phyloP scores from a whole-genome alignment of 2,888 invertebrate species.

The Acrobasis suavella region DNA sequence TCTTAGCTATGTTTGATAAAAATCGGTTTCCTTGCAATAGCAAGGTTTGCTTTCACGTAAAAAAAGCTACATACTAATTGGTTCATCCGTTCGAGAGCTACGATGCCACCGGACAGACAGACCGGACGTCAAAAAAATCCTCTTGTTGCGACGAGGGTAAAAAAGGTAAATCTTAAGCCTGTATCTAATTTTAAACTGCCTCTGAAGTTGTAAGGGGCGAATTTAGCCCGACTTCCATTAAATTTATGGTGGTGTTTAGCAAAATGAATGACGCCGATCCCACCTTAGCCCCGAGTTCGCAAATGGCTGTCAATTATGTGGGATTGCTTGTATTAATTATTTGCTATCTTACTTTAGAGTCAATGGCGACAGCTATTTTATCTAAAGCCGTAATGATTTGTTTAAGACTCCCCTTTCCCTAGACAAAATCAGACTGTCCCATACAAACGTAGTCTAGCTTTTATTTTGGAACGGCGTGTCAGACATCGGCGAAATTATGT shows the following conservation, averaged over 20 bases:
- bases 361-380: background rate
- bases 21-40: too few species aligned
- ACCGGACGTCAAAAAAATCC: too few species aligned
- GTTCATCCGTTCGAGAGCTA: too few species aligned
- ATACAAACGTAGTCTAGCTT: too few species aligned
- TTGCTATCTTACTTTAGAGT: constrained; percentile 12
- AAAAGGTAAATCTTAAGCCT: background rate
- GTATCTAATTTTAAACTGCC: constrained; percentile 8
- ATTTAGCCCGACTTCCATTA: constrained; percentile 13
- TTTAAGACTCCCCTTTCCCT: too few species aligned
- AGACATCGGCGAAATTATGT: too few species aligned
- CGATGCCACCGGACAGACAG: too few species aligned
- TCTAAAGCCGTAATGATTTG: background rate
- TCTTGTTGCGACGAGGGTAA: background rate
- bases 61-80: too few species aligned
- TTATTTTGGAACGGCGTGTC: too few species aligned
- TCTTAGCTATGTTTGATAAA: too few species aligned
- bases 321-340: constrained; percentile 31
- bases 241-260: constrained; percentile 29
- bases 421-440: too few species aligned
- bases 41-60: too few species aligned
- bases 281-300: constrained; percentile 21
- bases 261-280: constrained; percentile 26
- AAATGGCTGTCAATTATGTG: constrained; percentile 28
- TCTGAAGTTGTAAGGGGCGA: constrained; percentile 3